Base-by-base conservation (phyloP, 1,140 invertebrate genomes). In the Delia radicum region DNA sequence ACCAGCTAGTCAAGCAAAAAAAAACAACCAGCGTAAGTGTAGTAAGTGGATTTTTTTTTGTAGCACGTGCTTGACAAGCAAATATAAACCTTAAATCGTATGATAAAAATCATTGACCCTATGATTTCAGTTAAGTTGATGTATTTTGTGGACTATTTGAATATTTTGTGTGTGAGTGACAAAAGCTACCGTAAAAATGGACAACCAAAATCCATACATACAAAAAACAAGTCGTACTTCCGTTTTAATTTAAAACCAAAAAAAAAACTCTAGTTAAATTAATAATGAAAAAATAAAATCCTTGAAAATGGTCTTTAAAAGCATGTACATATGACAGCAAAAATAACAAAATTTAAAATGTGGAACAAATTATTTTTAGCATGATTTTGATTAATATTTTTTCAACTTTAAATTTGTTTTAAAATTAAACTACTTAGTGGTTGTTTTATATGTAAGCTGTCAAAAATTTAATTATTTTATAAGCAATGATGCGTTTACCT, bases 41-140 rank as follows among this genome's bases (percentile, higher is more conserved):
- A 37, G 29, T 69, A 24, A 69, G 29, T 69, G 29, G 65, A 69
- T 69, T 69, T 69, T 37, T 6, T n/a, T 48, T 15, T 48, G 33
- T 13, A 69, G 29, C 65, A 69, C 65, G 65, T 69, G 65, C 65
- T 69, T 69, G 65, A 69, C 65, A 69, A 69, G 65, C 29, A 69
- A 31, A 18, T 33, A 33, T 24, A 33, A 69, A 33, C 65, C 65
- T 69, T 69, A 37, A 69, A 69, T 37, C 21, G n/a, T 10, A 21
- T 33, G 65, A 69, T 21, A 69, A 69, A 67, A 69, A 69, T 69
- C 65, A 69, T 69, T 69, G 65, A 69, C 65, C 65, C 65, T 18
- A 21, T 55, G 48, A 55, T 18, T 55, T 55, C 7, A 6, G 48
- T 55, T 55, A 18, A 18, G 33, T 7, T n/a, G 21, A 55, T 55